A percentile compares a stretch with the other conserved stretches of the same genome.
Evolutionary conservation across 2,797 vertebrate genomes (phyloP).

Genomic region (Harpagifer antarcticus): DNA sequence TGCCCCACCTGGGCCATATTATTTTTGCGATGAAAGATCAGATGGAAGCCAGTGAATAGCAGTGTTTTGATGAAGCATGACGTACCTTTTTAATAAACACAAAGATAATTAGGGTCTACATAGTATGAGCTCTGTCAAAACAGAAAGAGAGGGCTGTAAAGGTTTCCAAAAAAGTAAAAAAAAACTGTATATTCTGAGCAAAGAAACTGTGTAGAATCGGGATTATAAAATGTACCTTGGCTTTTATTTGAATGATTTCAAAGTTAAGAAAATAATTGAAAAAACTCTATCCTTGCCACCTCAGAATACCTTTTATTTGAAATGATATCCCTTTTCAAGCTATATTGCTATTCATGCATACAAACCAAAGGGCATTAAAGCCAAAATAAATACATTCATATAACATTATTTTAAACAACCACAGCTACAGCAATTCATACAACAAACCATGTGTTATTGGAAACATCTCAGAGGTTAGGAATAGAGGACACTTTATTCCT

Average conservation of each 20-base stretch:
- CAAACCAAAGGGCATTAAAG: neutral
- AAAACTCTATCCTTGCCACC: neutral
- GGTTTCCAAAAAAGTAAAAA: neutral
- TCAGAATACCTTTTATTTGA: neutral
- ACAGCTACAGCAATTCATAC: neutral
- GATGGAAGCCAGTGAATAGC: neutral
- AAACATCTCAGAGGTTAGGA: neutral
- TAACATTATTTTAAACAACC: neutral
- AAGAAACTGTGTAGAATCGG: neutral
- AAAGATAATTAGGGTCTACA: conserved; percentile 6
- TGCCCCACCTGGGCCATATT: neutral
- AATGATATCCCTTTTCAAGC: neutral
- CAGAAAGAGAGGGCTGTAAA: neutral
- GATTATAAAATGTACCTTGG: neutral
- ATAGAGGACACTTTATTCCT: neutral
- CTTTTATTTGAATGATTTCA: neutral
- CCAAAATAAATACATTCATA: too few species aligned
- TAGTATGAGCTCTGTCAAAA: neutral
- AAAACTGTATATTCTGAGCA: neutral
- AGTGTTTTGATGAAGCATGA: conserved; percentile 4
- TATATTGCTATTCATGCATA: neutral
- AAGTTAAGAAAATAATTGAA: neutral
- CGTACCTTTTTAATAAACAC: neutral
- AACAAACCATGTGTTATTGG: too few species aligned
- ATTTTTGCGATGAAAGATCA: neutral